Base-by-base conservation (phyloP, 2,113 vertebrate species). In the Triplophysa dalaica region DNA sequence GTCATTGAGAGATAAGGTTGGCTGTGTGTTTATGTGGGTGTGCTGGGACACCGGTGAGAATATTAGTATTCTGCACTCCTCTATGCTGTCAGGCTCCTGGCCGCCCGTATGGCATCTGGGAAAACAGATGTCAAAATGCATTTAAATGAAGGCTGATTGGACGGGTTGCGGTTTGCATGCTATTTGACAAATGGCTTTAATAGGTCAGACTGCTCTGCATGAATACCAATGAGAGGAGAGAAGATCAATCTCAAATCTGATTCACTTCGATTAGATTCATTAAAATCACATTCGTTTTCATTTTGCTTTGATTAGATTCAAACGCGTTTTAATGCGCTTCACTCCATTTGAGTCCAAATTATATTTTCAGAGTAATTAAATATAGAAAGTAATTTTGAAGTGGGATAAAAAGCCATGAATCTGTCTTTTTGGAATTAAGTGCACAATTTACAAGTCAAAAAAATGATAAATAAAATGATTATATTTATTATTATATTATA, bases 181-280 rank as follows among this genome's bases (percentile, higher is more conserved):
- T 91, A 92, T 92, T 89, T 90, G 89, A 92, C 90, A 93, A 92
- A 93, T 88, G 85, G 89, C 89, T 91, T 90, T 91, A 91, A 93
- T 93, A 89, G 91, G 91, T 90, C 87, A 88, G 73, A 84, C 79
- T n/a, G 43, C 81, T 77, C 81, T 64, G 50, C 75, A 19, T 79
- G 91, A 88, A 93, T 92, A 88, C 88, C 86, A 83, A 92, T 88
- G 86, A 87, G 75, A 61, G 58, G 58, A 61, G 33, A n/a, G 14
- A 13, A 29, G 60, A 45, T 65, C 75, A 24, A 17, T 68, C 63
- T 62, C 13, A 52, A 41, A 52, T 70, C 43, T 5, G 11, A 64
- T 60, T 82, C 50, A 58, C 48, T 52, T 70, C 13, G 33, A 75
- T 52, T n/a, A 7, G 62, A 6, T 19, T 74, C 14, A 41, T 70